Evolutionary conservation across 2,888 invertebrate species (phyloP).

Genomic region (Branchellion lobata): DNA sequence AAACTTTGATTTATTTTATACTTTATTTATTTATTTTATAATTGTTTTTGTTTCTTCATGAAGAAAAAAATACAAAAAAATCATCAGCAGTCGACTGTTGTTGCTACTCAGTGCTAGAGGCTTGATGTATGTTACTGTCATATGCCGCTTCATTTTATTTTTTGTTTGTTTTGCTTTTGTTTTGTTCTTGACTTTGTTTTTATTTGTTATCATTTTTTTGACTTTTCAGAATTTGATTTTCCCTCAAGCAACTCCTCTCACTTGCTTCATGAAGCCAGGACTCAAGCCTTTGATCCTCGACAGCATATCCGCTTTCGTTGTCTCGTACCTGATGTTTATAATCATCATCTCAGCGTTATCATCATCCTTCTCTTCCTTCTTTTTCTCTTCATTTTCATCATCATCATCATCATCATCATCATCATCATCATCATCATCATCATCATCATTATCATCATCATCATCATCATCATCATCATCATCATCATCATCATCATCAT

Average conservation of each 20-base stretch:
- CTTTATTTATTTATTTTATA: too few species aligned
- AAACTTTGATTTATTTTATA: too few species aligned
- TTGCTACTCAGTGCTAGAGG: too few species aligned
- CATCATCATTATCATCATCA: conserved; percentile 40
- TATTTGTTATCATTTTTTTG: too few species aligned
- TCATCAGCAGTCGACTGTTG: too few species aligned
- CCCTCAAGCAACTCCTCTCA: not conserved
- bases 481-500: not conserved
- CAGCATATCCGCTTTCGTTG: not conserved
- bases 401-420: not conserved
- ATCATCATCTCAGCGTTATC: conserved; percentile 4
- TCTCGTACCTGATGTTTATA: not conserved
- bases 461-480: not conserved
- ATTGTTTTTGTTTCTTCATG: too few species aligned
- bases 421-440: not conserved
- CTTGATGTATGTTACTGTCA: too few species aligned
- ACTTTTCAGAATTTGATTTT: too few species aligned
- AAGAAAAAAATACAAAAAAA: too few species aligned
- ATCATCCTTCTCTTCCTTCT: not conserved
- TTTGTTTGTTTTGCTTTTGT: too few species aligned
- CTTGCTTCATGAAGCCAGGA: conserved; percentile 17
- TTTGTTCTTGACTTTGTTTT: too few species aligned
- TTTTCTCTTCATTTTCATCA: not conserved
- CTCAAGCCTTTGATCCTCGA: not conserved
- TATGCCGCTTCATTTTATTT: too few species aligned